A percentile compares a stretch with the other conserved stretches of the same genome.
These are phyloP conservation scores for Poeciliopsis paucimaculata DNA, from an alignment of 2,797 vertebrate species.

Conservation along the genomic window DNA sequence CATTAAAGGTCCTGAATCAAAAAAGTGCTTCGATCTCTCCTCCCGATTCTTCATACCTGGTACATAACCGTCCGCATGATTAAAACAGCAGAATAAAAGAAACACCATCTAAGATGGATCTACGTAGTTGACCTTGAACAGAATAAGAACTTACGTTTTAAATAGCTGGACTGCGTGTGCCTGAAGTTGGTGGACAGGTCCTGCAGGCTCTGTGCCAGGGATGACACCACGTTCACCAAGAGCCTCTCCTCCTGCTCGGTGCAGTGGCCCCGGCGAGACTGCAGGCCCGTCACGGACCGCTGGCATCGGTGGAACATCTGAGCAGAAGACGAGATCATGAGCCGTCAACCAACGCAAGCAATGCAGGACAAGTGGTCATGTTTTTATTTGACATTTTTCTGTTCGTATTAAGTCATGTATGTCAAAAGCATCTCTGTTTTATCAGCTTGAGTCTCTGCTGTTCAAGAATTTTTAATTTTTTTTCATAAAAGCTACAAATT, in stretches of 20 bases:
- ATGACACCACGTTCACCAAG: slow-evolving; percentile 92
- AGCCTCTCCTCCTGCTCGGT: slow-evolving; percentile 94
- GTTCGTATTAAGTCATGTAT: not conserved
- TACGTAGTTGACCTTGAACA: not conserved
- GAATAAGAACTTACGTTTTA: slow-evolving; percentile 86
- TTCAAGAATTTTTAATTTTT: not conserved
- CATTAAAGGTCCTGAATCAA: slow-evolving; percentile 94
- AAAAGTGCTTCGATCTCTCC: slow-evolving; percentile 97
- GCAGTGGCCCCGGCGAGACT: slow-evolving; percentile 88
- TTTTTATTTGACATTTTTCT: not conserved
- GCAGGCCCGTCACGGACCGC: slow-evolving; percentile 89
- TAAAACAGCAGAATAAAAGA: not conserved
- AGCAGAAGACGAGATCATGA: slow-evolving; percentile 7
- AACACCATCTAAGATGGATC: not conserved
- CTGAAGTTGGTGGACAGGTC: slow-evolving; percentile 93
- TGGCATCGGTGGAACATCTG: slow-evolving; percentile 99
- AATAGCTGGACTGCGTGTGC: slow-evolving; percentile 94
- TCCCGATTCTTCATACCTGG: slow-evolving; percentile 98
- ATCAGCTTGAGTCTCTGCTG: not conserved
- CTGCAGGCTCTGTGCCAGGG: slow-evolving; percentile 94
- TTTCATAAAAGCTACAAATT: not conserved
- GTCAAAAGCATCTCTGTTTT: not conserved
- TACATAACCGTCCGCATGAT: slow-evolving; percentile 14
- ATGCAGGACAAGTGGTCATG: not conserved
- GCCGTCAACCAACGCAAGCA: not conserved